Percentiles rank a stretch among this genome's conserved stretches.
Conservation (phyloP, 2,797 vertebrate species). For the Tapirus indicus region DNA sequence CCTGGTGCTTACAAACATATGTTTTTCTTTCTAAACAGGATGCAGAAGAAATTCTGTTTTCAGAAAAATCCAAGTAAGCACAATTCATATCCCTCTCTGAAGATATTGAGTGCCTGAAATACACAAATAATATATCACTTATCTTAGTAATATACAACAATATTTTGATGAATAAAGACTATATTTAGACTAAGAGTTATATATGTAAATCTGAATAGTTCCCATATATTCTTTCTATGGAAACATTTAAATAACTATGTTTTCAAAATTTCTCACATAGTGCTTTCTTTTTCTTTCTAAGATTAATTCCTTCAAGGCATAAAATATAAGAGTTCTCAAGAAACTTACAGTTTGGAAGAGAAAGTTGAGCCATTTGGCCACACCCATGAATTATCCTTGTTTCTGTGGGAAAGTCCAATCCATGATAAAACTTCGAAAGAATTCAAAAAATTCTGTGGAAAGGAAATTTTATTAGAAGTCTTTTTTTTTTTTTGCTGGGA, state of each 20-base stretch:
- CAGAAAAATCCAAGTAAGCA: fast-evolving
- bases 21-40: not conserved
- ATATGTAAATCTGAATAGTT: not conserved
- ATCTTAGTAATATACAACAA: not conserved
- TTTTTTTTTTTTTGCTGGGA: too few relatives aligned
- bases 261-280: not conserved
- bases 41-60: fast-evolving
- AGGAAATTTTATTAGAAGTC: not conserved
- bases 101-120: not conserved
- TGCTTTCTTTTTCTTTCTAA: not conserved
- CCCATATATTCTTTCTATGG: not conserved
- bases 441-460: not conserved
- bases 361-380: not conserved
- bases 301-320: not conserved
- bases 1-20: not conserved
- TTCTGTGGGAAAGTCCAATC: not conserved
- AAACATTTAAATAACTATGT: not conserved
- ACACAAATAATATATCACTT: not conserved
- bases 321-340: not conserved
- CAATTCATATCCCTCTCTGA: not conserved
- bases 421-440: fast-evolving
- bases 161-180: not conserved
- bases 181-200: not conserved
- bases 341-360: not conserved
- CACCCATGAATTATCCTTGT: not conserved